These are phyloP conservation scores for Drosophila miranda DNA, from an alignment of 1,140 invertebrate genomes.

Conservation along the genomic window DNA sequence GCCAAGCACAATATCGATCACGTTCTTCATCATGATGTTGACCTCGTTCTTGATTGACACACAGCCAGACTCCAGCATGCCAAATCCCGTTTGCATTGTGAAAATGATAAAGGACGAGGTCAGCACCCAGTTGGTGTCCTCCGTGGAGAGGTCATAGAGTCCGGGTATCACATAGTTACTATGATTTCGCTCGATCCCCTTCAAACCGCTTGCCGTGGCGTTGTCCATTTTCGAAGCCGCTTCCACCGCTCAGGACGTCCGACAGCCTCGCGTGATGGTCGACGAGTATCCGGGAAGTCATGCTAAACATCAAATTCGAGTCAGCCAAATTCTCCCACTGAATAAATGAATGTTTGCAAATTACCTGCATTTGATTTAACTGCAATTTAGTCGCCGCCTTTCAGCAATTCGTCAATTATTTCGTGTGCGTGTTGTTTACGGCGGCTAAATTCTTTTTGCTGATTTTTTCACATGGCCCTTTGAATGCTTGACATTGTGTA, in stretches of 20 bases:
- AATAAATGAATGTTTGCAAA: conserved; percentile 43
- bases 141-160: conserved; percentile 85
- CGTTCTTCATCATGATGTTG: conserved; percentile 99
- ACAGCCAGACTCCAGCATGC: conserved; percentile 95
- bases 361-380: conserved; percentile 54
- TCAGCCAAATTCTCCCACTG: conserved; percentile 1
- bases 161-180: conserved; percentile 82
- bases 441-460: conserved; percentile 30
- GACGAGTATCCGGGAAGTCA: not conserved
- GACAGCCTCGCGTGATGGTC: not conserved
- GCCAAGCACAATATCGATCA: conserved; percentile 95
- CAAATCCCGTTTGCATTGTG: conserved; percentile 98
- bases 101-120: conserved; percentile 97
- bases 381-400: conserved; percentile 44
- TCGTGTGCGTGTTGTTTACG: conserved; percentile 62
- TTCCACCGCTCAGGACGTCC: conserved; percentile 11
- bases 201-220: conserved; percentile 55
- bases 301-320: not conserved
- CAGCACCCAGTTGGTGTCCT: conserved; percentile 96
- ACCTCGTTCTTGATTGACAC: conserved; percentile 97
- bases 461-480: conserved; percentile 5
- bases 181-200: conserved; percentile 59
- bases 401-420: conserved; percentile 55
- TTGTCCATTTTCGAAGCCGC: conserved; percentile 64
- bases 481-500: conserved; percentile 44